A percentile compares a stretch with the other conserved stretches of the same genome.
Conservation (phyloP, 2,113 vertebrate genomes). For the Montifringilla adamsi region DNA sequence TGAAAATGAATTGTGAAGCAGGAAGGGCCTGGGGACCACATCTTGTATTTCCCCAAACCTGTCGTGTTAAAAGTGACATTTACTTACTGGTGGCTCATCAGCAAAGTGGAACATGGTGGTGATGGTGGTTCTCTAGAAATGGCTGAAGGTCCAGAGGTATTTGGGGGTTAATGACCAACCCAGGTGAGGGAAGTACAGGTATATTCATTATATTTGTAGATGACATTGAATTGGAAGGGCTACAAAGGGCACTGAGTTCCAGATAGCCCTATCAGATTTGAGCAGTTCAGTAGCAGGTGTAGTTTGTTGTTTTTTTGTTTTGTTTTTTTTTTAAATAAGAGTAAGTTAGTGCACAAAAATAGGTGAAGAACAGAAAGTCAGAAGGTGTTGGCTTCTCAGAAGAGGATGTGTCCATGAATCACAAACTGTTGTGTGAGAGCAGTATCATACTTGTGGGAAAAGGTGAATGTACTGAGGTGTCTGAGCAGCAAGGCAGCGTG, state of each 20-base stretch:
- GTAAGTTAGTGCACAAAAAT: neutral
- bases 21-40: neutral
- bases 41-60: neutral
- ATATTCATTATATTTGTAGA: neutral
- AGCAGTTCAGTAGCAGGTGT: neutral
- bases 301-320: neutral
- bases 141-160: neutral
- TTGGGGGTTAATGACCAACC: neutral
- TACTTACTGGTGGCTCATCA: neutral
- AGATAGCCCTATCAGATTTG: neutral
- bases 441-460: neutral
- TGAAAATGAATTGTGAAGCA: neutral
- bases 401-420: neutral
- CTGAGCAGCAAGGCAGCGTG: neutral
- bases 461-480: neutral
- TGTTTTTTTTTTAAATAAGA: neutral
- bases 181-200: neutral
- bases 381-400: neutral
- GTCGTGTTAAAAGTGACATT: neutral
- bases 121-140: neutral
- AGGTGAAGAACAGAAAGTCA: neutral
- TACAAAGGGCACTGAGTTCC: neutral
- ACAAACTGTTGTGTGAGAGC: neutral
- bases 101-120: neutral
- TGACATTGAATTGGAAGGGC: neutral